These are phyloP conservation scores for Polypedilum vanderplanki DNA, from an alignment of 1,140 invertebrate genomes.

Conservation along the genomic window DNA sequence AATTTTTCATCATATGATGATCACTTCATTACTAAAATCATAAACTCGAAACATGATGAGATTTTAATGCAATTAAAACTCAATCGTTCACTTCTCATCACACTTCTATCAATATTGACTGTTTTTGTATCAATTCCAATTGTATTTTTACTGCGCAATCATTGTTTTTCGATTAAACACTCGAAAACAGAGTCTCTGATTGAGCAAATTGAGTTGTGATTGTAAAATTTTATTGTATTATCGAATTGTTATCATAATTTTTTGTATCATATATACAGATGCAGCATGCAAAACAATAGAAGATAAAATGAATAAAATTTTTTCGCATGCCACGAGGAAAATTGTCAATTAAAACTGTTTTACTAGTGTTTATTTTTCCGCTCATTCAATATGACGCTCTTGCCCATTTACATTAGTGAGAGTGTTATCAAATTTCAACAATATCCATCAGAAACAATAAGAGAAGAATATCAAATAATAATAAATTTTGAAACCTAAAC, in stretches of 20 bases:
- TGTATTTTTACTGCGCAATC: background rate
- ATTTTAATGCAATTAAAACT: background rate
- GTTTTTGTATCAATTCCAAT: slow-evolving; percentile 5
- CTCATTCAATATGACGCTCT: background rate
- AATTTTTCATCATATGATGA: background rate
- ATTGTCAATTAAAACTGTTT: background rate
- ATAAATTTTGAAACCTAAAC: too few relatives aligned
- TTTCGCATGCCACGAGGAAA: background rate
- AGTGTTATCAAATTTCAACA: too few relatives aligned
- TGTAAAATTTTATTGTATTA: slow-evolving; percentile 9
- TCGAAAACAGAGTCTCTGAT: background rate
- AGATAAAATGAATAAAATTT: background rate
- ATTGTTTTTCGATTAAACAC: background rate
- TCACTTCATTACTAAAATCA: background rate
- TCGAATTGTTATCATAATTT: background rate
- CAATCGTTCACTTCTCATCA: background rate
- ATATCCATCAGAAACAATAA: too few relatives aligned
- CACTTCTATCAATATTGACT: background rate
- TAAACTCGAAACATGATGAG: background rate
- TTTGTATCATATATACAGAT: background rate
- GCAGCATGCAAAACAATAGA: background rate
- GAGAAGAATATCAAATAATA: too few relatives aligned
- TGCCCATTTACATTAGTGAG: too few relatives aligned
- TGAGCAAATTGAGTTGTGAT: slow-evolving; percentile 28
- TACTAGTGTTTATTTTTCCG: background rate